Conservation (phyloP, 2,113 vertebrate genomes). For the Cephalopholis sonnerati region DNA sequence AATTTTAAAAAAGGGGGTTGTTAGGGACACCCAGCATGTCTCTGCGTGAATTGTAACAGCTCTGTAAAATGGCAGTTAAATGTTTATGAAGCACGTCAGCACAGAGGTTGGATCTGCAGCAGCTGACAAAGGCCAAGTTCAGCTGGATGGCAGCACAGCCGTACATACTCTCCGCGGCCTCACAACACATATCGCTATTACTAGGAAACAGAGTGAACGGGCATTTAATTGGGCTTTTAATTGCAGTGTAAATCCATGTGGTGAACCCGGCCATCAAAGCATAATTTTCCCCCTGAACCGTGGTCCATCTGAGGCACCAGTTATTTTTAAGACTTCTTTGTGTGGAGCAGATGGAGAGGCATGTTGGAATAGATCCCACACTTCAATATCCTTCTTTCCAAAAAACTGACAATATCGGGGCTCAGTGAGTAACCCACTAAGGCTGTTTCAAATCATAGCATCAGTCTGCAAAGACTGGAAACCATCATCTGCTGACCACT, state of each 20-base stretch:
- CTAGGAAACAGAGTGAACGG: conserved; percentile 58
- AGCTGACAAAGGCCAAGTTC: conserved; percentile 51
- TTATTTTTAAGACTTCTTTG: conserved; percentile 25
- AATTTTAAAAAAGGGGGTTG: conserved; percentile 35
- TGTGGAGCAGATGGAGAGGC: conserved; percentile 56
- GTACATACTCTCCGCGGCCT: conserved; percentile 6
- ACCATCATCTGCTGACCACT: conserved; percentile 23
- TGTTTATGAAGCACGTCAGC: conserved; percentile 67
- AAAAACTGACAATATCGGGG: neutral
- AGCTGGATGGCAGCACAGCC: conserved; percentile 50
- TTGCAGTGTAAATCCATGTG: conserved; percentile 68
- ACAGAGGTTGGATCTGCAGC: conserved; percentile 23
- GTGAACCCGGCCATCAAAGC: conserved; percentile 47
- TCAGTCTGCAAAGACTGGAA: conserved; percentile 27
- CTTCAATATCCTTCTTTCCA: neutral
- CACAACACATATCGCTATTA: conserved; percentile 54
- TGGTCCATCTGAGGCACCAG: conserved; percentile 38
- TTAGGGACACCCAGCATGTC: conserved; percentile 44
- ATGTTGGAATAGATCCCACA: conserved; percentile 20
- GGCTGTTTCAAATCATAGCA: conserved; percentile 36
- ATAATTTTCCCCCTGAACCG: conserved; percentile 35
- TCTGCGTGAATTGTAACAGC: conserved; percentile 35
- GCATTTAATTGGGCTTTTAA: conserved; percentile 76
- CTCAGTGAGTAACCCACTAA: neutral
- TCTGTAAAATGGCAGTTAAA: conserved; percentile 65